Evolutionary conservation across 2,797 vertebrate species (phyloP).

Genomic region (Octomys mimax): DNA sequence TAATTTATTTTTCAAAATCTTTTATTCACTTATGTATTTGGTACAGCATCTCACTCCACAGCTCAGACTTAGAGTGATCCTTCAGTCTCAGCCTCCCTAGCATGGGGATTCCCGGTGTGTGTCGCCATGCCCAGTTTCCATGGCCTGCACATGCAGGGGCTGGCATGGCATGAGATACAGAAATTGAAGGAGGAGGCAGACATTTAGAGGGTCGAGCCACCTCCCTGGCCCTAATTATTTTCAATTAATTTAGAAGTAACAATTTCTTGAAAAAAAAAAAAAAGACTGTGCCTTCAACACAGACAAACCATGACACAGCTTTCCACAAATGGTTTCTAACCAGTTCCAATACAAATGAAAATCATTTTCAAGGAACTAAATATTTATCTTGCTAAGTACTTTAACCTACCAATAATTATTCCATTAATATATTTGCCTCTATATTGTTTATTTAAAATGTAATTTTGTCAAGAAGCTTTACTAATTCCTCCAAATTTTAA

Average conservation of each 20-base stretch:
- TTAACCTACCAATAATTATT: constrained; percentile 13
- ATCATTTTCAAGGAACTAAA: neutral
- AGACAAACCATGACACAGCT: neutral
- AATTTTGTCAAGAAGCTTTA: neutral
- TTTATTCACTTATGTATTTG: too few species aligned
- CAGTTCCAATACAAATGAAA: neutral
- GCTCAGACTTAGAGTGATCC: too few species aligned
- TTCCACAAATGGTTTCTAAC: neutral
- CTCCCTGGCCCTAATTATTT: too few species aligned
- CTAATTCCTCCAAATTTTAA: neutral
- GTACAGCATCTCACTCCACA: too few species aligned
- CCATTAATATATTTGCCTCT: neutral
- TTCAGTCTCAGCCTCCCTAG: too few species aligned
- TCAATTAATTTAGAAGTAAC: neutral
- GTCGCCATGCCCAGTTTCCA: too few species aligned
- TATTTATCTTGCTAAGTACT: neutral
- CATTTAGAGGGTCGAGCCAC: too few species aligned
- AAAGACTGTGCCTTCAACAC: neutral
- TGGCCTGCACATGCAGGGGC: too few species aligned
- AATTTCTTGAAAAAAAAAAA: neutral
- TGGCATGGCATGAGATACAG: too few species aligned
- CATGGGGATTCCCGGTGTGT: too few species aligned
- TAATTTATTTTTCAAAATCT: too few species aligned
- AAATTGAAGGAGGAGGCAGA: too few species aligned
- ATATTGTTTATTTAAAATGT: neutral